Evolutionary conservation across 2,888 invertebrate species (phyloP).

Genomic region (Germaria angustata): DNA sequence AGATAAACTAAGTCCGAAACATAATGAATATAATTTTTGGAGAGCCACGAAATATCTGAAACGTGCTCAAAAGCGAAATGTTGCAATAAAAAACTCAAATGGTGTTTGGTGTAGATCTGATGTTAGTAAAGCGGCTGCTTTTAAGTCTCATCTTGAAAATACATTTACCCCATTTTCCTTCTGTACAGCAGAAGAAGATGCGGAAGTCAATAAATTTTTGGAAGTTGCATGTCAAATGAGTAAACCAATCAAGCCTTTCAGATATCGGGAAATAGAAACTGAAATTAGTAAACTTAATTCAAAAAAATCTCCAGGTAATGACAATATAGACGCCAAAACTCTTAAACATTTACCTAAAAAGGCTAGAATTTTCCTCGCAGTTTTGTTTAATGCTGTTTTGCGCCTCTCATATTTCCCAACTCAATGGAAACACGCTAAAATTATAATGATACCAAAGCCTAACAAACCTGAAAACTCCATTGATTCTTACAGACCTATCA

Average conservation of each 20-base stretch:
- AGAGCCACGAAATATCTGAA: background rate
- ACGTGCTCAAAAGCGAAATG: background rate
- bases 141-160: background rate
- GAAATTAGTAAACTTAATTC: background rate
- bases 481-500: no score
- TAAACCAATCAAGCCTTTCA: slow-evolving; percentile 14
- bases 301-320: background rate
- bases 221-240: slow-evolving; percentile 11
- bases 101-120: background rate
- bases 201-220: background rate
- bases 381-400: background rate
- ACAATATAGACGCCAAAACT: background rate
- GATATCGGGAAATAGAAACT: background rate
- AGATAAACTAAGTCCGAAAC: background rate
- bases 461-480: background rate
- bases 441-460: background rate
- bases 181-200: background rate
- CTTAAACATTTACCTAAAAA: background rate
- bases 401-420: background rate
- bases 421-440: background rate
- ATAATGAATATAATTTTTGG: slow-evolving; percentile 16
- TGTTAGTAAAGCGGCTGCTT: background rate
- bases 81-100: background rate
- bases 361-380: background rate
- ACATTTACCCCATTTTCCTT: background rate